Evolutionary conservation across 2,113 vertebrate species (phyloP), one percentile per base, ranked within the genome.

Genomic region (Orycteropus afer): DNA sequence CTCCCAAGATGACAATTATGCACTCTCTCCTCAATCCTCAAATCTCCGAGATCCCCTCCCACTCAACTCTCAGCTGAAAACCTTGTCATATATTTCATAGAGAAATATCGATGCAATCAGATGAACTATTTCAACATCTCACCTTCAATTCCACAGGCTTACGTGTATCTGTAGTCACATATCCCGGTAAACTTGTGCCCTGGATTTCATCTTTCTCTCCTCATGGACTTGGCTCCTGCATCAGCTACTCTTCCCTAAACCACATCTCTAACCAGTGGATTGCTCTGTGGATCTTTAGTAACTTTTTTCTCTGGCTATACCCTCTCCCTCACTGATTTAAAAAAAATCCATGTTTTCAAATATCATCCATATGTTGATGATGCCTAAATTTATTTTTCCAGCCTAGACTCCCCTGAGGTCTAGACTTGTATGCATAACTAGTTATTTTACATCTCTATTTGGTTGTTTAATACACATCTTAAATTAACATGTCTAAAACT

Each of bases 91-190:
- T 85, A 95, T 96, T 93, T 97, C 85, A 95, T 2, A 89, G 87
- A 96, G 95, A 97, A 95, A 94, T 95, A 96, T 7, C 85, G 93
- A 91, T 65, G 37, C 53, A 76, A 71, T 89, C 93, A 90, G 49
- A 69, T 22, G 18, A 37, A 92, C 55, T 78, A 57, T 73, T 91
- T 93, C 65, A 47, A 23, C 78, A 37, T 20, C n/a, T 37, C 78
- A 51, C 42, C 63, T 92, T 57, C 85, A 12, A n/a, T 20, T 42
- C 78, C 20, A 40, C 45, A 51, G 29, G 57, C 74, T 63, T 81
- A 47, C 53, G 57, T 51, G 0, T 71, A 14, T 40, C 82, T 88
- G 4, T 40, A 78, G 63, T 69, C 55, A 23, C 11, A 14, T 5
- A 59, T 37, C 63, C 55, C 51, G n/a, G 27, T 20, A 67, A 59